Evolutionary conservation across 1,140 invertebrate genomes (phyloP).

Genomic region (Dysdera silvatica): DNA sequence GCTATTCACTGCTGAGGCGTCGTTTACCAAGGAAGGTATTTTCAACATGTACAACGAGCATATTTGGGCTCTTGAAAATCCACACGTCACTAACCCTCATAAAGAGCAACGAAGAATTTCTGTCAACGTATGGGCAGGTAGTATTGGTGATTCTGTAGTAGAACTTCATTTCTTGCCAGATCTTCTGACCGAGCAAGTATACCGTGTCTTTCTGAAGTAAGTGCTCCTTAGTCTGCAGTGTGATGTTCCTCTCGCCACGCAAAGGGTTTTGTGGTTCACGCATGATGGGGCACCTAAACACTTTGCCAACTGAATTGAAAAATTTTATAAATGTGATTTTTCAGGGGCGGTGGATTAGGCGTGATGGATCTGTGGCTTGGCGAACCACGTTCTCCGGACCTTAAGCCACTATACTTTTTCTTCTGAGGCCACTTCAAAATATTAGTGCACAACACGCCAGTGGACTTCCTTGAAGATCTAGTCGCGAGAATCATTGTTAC

Average conservation of each 20-base stretch:
- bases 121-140: too few species aligned
- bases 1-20: too few species aligned
- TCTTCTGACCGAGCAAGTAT: too few species aligned
- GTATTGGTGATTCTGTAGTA: too few species aligned
- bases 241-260: not conserved
- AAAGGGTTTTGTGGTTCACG: not conserved
- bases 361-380: constrained; percentile 20
- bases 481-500: not conserved
- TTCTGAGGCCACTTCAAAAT: constrained; percentile 34
- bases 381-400: constrained; percentile 34
- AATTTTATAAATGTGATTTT: not conserved
- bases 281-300: not conserved
- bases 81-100: too few species aligned
- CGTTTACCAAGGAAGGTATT: too few species aligned
- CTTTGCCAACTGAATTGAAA: not conserved
- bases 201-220: not conserved
- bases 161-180: too few species aligned
- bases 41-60: too few species aligned
- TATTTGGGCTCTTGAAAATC: too few species aligned
- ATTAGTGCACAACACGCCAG: constrained; percentile 20
- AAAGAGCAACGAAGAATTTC: too few species aligned
- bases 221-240: not conserved
- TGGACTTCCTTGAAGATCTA: not conserved
- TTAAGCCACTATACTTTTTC: constrained; percentile 33
- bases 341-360: not conserved